phyloP scores from a whole-genome alignment of 1,140 invertebrate species.

The Musca domestica region DNA sequence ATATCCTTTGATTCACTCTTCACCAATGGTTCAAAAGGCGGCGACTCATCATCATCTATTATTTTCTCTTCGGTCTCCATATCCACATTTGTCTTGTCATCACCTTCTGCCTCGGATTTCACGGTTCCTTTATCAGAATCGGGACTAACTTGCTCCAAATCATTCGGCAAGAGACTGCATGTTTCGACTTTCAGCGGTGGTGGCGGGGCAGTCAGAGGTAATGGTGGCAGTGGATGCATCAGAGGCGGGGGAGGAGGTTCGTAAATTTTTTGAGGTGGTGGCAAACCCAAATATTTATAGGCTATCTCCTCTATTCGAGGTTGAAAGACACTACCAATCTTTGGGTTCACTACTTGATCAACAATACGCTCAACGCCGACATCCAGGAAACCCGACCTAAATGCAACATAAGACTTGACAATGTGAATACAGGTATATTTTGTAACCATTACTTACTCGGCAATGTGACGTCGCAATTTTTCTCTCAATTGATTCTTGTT shows the following conservation, averaged over 20 bases:
- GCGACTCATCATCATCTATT: slow-evolving; percentile 66
- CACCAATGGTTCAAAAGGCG: slow-evolving; percentile 65
- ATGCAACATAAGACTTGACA: background rate
- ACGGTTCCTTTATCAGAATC: slow-evolving; percentile 66
- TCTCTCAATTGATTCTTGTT: slow-evolving; percentile 93
- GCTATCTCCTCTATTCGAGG: slow-evolving; percentile 88
- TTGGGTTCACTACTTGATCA: slow-evolving; percentile 92
- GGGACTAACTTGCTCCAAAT: slow-evolving; percentile 75
- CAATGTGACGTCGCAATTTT: slow-evolving; percentile 81
- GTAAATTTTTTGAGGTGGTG: slow-evolving; percentile 52
- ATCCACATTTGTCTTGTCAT: slow-evolving; percentile 37
- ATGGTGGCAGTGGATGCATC: slow-evolving; percentile 61
- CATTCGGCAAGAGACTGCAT: slow-evolving; percentile 65
- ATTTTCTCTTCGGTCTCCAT: slow-evolving; percentile 58
- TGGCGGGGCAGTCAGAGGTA: slow-evolving; percentile 48
- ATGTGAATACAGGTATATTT: background rate
- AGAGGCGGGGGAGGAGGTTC: slow-evolving; percentile 54
- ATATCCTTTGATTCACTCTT: slow-evolving; percentile 29
- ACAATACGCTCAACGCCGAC: slow-evolving; percentile 89
- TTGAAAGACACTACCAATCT: slow-evolving; percentile 81
- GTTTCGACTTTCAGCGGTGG: slow-evolving; percentile 48
- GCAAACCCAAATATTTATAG: slow-evolving; percentile 82
- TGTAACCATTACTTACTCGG: slow-evolving; percentile 68
- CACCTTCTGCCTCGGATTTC: slow-evolving; percentile 53
- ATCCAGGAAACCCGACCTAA: slow-evolving; percentile 75